A percentile compares a stretch with the other conserved stretches of the same genome.
These are phyloP conservation scores for Urechis unicinctus DNA, from an alignment of 2,888 invertebrate genomes.

Conservation along the genomic window DNA sequence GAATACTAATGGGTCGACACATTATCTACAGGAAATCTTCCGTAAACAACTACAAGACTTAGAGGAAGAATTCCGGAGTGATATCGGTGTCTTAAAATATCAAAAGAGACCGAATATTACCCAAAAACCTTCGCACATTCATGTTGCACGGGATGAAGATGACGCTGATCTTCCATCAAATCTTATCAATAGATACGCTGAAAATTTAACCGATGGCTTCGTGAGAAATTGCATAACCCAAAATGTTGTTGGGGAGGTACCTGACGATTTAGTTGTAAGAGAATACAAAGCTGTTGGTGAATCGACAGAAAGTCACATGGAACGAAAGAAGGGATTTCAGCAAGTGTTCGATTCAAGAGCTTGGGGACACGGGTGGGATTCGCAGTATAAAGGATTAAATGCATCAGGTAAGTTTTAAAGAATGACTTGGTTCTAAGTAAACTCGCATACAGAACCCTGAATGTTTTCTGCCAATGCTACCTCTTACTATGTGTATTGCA, in stretches of 20 bases:
- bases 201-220: background rate
- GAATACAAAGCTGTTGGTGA: background rate
- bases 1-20: no score
- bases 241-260: slow-evolving; percentile 10
- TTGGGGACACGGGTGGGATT: slow-evolving; percentile 19
- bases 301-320: slow-evolving; percentile 1
- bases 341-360: slow-evolving; percentile 15
- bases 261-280: background rate
- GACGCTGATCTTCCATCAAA: no score
- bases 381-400: slow-evolving; percentile 11
- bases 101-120: background rate
- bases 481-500: no score
- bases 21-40: no score
- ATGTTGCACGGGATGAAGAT: no score
- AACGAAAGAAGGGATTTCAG: slow-evolving; percentile 10
- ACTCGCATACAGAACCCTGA: no score
- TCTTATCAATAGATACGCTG: background rate
- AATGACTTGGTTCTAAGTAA: no score
- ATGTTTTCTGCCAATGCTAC: no score
- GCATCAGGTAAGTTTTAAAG: slow-evolving; percentile 13
- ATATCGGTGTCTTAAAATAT: background rate
- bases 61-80: background rate
- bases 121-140: slow-evolving; percentile 1
- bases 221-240: slow-evolving; percentile 16
- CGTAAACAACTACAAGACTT: no score